A percentile compares a stretch with the other conserved stretches of the same genome.
phyloP scores from a whole-genome alignment of 2,888 invertebrate genomes.

The Drosophila phalerata region DNA sequence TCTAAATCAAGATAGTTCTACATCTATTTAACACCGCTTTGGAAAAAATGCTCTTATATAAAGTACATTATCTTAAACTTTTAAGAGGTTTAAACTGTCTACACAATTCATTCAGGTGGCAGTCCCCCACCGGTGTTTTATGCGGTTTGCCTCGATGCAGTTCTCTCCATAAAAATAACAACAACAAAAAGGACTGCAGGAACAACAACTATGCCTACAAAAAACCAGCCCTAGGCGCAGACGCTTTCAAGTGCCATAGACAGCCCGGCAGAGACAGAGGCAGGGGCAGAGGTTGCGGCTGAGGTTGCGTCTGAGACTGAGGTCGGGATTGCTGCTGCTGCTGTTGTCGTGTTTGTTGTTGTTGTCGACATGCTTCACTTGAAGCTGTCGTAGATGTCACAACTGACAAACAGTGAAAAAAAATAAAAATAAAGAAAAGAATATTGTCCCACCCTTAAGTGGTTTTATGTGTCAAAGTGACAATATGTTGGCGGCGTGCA shows the following conservation, averaged over 20 bases:
- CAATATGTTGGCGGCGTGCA: constrained; percentile 80
- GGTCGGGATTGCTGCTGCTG: constrained; percentile 34
- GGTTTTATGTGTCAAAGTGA: constrained; percentile 82
- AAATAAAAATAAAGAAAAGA: constrained; percentile 27
- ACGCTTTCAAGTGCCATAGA: constrained; percentile 79
- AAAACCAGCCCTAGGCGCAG: constrained; percentile 70
- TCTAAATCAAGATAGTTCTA: no score
- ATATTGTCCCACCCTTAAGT: constrained; percentile 60
- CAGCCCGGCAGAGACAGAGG: constrained; percentile 34
- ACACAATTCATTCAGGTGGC: constrained; percentile 53
- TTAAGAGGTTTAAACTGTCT: constrained; percentile 55
- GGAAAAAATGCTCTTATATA: not conserved
- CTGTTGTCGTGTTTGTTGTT: constrained; percentile 16
- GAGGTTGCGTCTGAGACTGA: constrained; percentile 45
- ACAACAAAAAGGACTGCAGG: constrained; percentile 17
- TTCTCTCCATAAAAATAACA: constrained; percentile 40
- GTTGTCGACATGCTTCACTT: constrained; percentile 69
- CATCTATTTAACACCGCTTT: no score
- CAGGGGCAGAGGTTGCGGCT: constrained; percentile 15
- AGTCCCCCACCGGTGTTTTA: constrained; percentile 32
- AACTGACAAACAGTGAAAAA: constrained; percentile 49
- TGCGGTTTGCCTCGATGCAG: constrained; percentile 57
- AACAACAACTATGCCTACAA: constrained; percentile 22
- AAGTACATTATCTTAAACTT: constrained; percentile 24
- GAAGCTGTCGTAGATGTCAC: constrained; percentile 80